Base-by-base conservation (phyloP, 2,888 invertebrate genomes). In the Drosophila niveifrons region DNA sequence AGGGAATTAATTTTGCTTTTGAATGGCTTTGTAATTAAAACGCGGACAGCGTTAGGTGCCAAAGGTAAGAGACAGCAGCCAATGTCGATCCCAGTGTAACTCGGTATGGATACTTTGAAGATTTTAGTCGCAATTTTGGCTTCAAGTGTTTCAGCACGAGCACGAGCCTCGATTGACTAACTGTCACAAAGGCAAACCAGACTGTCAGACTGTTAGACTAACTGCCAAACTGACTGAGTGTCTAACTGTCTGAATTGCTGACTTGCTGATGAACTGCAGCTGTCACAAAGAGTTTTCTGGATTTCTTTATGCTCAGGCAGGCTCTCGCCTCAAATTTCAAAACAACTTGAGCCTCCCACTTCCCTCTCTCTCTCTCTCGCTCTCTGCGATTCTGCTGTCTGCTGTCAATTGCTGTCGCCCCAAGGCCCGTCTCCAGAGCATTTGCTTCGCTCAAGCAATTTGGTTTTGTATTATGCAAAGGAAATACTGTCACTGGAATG, bases 1-100 rank as follows among this genome's bases (percentile, higher is more conserved):
- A 43, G 47, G 66, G 66, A 87, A 73, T 73, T 82, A 84, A 88
- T 79, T 88, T 76, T 48, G 77, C 52, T 82, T 81, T 78, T 78
- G 76, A 81, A 87, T 81, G 75, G 64, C 71, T 71, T 62, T 76
- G 82, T 87, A 82, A 82, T 82, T 82, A 82, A 88, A 82, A 85
- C 71, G 72, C 76, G 72, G 82, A 58, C 66, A 63, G 50, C 47
- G 29, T 41, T 43, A 55, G 47, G 29, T 44, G 31, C 36, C 48
- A 34, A 56, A 11, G 47, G 57, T 23, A 51, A 11, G 31, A 31
- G 63, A 29, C 15, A 36, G 28, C 23, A 23, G 23, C 23, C 23
- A 41, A 8, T 1, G 13, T 23, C 10, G 17, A 23, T 8, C 6
- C 2, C 17, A 8, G 23, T 8, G 17, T 43, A 53, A 28, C 34